These are phyloP conservation scores for Chlamydotis undulata DNA, from an alignment of 2,113 vertebrate species.

Conservation along the genomic window DNA sequence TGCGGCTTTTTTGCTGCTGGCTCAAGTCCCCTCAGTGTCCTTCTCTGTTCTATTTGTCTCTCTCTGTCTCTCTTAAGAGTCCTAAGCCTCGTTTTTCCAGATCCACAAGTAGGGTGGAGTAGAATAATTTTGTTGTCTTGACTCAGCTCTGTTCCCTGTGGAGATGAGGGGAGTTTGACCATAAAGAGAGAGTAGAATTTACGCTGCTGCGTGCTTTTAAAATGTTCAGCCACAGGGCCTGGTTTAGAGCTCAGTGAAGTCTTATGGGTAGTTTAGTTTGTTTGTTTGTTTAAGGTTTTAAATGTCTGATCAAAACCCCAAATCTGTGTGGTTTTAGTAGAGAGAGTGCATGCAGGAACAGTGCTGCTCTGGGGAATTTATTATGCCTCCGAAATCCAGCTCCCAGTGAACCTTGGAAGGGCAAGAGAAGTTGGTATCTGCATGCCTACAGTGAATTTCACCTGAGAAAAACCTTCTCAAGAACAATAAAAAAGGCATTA, in stretches of 20 bases:
- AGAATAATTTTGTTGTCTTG: background rate
- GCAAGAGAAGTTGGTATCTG: background rate
- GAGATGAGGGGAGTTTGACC: background rate
- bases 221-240: background rate
- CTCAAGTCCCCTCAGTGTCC: background rate
- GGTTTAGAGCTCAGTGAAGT: background rate
- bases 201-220: background rate
- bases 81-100: background rate
- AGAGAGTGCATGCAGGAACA: fast-evolving
- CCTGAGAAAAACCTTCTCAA: background rate
- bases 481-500: background rate
- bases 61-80: background rate
- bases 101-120: background rate
- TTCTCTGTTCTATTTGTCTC: background rate
- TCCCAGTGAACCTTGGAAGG: background rate
- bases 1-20: background rate
- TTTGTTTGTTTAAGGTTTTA: background rate
- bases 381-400: background rate
- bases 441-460: background rate
- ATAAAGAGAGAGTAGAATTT: background rate
- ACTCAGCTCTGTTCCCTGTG: background rate
- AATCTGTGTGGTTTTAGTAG: background rate
- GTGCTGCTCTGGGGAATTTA: background rate
- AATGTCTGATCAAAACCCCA: background rate
- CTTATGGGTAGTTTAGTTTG: background rate